phyloP scores from a whole-genome alignment of 2,797 vertebrate genomes.

The Thamnophis elegans region DNA sequence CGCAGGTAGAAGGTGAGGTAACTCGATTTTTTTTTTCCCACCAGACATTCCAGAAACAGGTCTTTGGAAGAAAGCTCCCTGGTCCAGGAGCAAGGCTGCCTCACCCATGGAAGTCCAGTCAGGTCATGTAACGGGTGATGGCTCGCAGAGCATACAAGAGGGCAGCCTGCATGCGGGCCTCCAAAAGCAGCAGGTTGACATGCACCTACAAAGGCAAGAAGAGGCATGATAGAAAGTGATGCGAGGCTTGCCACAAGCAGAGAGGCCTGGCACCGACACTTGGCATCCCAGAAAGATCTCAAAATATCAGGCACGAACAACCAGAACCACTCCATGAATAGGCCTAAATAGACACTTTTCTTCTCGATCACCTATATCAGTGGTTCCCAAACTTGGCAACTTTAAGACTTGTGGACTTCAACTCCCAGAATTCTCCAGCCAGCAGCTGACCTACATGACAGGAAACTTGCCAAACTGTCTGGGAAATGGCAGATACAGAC shows the following conservation, averaged over 20 bases:
- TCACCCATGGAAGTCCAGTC: slow-evolving; percentile 44
- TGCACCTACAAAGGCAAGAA: slow-evolving; percentile 65
- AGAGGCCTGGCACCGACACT: neutral
- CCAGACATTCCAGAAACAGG: neutral
- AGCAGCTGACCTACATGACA: too few species aligned
- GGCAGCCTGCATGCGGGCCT: slow-evolving; percentile 78
- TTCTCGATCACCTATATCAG: too few species aligned
- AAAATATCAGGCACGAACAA: neutral
- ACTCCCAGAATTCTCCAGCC: too few species aligned
- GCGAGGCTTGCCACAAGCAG: neutral
- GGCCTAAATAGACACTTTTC: neutral
- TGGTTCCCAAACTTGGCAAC: too few species aligned
- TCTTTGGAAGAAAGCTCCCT: neutral
- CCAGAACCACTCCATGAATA: neutral
- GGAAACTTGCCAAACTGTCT: neutral
- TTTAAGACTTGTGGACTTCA: too few species aligned
- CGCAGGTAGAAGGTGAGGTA: neutral
- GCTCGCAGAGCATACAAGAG: slow-evolving; percentile 76
- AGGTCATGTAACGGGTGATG: slow-evolving; percentile 80
- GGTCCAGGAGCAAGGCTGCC: neutral
- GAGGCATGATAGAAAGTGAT: neutral
- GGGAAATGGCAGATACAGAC: neutral
- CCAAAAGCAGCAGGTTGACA: slow-evolving; percentile 76
- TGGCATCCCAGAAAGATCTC: neutral
- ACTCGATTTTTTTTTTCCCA: neutral